phyloP scores from a whole-genome alignment of 2,113 vertebrate species.

The Myotis lucifugus region DNA sequence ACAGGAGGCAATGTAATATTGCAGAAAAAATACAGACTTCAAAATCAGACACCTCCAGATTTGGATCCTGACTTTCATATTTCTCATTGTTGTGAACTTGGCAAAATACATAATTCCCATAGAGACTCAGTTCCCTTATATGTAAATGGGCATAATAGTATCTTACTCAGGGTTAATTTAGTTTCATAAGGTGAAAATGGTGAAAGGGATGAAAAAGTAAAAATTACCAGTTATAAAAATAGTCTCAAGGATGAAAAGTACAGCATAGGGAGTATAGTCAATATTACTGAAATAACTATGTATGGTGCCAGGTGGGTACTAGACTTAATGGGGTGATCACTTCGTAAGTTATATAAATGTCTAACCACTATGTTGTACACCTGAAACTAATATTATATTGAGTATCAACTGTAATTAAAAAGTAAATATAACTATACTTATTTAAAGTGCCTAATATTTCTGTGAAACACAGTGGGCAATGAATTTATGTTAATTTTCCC shows the following conservation, averaged over 20 bases:
- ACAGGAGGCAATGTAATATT: neutral
- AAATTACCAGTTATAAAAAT: neutral
- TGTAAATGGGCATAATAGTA: neutral
- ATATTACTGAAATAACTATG: neutral
- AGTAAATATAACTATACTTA: neutral
- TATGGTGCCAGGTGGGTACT: neutral
- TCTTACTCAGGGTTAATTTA: neutral
- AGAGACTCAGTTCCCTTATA: neutral
- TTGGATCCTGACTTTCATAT: neutral
- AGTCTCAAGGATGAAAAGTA: neutral
- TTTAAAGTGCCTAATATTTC: neutral
- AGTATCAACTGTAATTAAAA: neutral
- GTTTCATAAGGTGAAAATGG: neutral
- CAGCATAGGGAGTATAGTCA: neutral
- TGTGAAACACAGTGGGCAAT: conserved; percentile 3
- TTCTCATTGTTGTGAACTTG: neutral
- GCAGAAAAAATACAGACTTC: neutral
- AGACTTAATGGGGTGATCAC: neutral
- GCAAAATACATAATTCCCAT: neutral
- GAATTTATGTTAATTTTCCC: neutral
- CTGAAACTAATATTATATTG: neutral
- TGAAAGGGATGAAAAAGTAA: neutral
- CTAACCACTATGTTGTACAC: neutral
- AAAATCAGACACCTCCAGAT: neutral
- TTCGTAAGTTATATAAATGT: neutral